These are phyloP conservation scores for Setipinna tenuifilis DNA, from an alignment of 2,797 vertebrate species.

Conservation along the genomic window DNA sequence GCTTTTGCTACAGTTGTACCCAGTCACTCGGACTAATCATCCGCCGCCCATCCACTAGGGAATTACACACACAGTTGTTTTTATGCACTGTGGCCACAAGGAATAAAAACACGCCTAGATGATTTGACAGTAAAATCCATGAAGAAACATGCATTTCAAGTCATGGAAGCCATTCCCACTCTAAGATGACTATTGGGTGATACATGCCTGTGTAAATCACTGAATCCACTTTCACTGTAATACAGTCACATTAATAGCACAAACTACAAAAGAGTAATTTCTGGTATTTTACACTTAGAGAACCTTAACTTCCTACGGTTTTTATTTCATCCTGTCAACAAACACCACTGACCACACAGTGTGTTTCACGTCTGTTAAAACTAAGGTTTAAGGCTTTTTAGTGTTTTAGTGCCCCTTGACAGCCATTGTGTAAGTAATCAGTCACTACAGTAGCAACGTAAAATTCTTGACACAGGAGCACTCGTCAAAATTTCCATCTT, in stretches of 20 bases:
- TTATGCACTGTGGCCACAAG: background rate
- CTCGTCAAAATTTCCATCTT: too few relatives aligned
- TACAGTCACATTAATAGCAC: background rate
- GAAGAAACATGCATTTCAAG: background rate
- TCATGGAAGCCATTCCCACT: background rate
- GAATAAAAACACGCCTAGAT: background rate
- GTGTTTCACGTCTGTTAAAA: too few relatives aligned
- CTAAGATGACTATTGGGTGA: background rate
- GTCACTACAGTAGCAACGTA: too few relatives aligned
- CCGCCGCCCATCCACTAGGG: background rate
- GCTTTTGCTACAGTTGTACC: background rate
- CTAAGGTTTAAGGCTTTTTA: too few relatives aligned
- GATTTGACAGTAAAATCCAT: background rate
- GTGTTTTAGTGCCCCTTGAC: too few relatives aligned
- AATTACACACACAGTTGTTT: background rate
- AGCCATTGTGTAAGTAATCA: too few relatives aligned
- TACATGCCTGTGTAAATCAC: background rate
- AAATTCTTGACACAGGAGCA: too few relatives aligned
- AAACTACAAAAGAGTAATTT: too few relatives aligned
- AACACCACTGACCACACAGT: too few relatives aligned
- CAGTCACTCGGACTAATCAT: background rate
- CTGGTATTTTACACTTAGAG: too few relatives aligned
- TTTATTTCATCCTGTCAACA: too few relatives aligned
- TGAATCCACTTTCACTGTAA: background rate
- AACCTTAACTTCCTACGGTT: too few relatives aligned